Conservation (phyloP, 2,888 invertebrate species). For the Mythimna ferrago region DNA sequence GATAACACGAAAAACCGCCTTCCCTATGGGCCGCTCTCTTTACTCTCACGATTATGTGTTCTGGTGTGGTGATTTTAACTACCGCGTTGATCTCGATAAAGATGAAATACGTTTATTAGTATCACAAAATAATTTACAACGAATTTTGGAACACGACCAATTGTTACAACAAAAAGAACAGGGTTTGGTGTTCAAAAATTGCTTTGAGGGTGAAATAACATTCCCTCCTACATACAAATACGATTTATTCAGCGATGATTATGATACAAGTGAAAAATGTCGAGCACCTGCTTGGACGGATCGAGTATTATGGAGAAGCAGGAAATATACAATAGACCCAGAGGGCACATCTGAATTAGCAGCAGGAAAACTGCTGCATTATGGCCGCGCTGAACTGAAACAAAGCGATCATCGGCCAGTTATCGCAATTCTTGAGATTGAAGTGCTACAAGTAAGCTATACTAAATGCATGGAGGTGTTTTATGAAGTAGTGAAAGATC, state of each 20-base stretch:
- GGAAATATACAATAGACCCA: slow-evolving; percentile 93
- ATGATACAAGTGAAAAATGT: slow-evolving; percentile 99
- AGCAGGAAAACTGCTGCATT: slow-evolving; percentile 95
- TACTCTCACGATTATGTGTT: slow-evolving; percentile 99
- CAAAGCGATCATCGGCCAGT: slow-evolving; percentile 99
- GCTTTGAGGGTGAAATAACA: slow-evolving; percentile 96
- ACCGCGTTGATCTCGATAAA: slow-evolving; percentile 98
- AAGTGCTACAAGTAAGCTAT: slow-evolving; percentile 95
- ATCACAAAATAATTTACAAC: slow-evolving; percentile 93
- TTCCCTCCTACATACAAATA: slow-evolving; percentile 99
- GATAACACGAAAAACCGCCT: slow-evolving; percentile 97
- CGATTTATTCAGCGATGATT: slow-evolving; percentile 99
- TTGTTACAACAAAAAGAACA: slow-evolving; percentile 95
- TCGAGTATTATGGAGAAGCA: slow-evolving; percentile 97
- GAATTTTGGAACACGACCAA: slow-evolving; percentile 97
- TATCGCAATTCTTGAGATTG: slow-evolving; percentile 96
- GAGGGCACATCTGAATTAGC: slow-evolving; percentile 92
- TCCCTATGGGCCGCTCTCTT: slow-evolving; percentile 97
- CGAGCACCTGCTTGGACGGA: slow-evolving; percentile 99
- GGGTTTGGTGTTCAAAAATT: slow-evolving; percentile 97
- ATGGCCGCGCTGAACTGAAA: slow-evolving; percentile 98
- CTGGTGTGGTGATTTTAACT: slow-evolving; percentile 99
- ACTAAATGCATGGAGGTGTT: slow-evolving; percentile 95
- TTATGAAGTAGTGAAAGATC: slow-evolving; percentile 95
- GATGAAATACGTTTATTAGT: slow-evolving; percentile 97